These are phyloP conservation scores for Pseudomyrmex dendroicus DNA, from an alignment of 1,140 invertebrate species.

Conservation along the genomic window DNA sequence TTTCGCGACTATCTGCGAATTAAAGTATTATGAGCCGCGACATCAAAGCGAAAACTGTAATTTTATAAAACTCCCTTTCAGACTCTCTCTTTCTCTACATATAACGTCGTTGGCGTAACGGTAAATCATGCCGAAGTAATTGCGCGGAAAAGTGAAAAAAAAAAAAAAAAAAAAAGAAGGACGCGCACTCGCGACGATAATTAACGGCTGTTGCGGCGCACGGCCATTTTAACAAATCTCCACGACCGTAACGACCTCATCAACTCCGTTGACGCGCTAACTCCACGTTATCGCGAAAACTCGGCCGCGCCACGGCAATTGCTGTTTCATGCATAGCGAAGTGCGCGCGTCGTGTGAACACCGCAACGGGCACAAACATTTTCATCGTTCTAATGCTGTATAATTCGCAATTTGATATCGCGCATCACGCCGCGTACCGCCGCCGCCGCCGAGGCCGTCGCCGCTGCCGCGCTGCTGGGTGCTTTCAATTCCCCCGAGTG, in stretches of 20 bases:
- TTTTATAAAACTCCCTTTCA: constrained; percentile 45
- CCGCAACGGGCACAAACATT: constrained; percentile 51
- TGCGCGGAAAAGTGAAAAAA: constrained; percentile 47
- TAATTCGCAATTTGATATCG: constrained; percentile 60
- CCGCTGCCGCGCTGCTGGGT: neutral
- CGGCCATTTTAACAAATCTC: constrained; percentile 62
- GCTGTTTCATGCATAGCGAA: constrained; percentile 62
- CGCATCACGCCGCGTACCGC: constrained; percentile 29
- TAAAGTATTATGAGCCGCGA: constrained; percentile 56
- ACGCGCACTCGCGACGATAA: constrained; percentile 42
- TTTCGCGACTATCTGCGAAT: constrained; percentile 50
- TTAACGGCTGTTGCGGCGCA: constrained; percentile 56
- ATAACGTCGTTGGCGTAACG: constrained; percentile 26
- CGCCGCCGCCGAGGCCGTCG: neutral
- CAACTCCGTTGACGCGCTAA: constrained; percentile 60
- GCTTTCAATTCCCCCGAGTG: constrained; percentile 49
- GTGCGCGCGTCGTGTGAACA: constrained; percentile 4
- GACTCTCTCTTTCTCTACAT: constrained; percentile 9
- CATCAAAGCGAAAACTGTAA: constrained; percentile 57
- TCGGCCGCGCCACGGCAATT: constrained; percentile 47
- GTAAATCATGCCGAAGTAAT: constrained; percentile 55
- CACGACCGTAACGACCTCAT: constrained; percentile 56
- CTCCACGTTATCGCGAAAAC: constrained; percentile 60
- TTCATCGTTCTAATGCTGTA: constrained; percentile 52
- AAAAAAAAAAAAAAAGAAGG: neutral